Evolutionary conservation across 2,888 invertebrate genomes (phyloP), one percentile per base, ranked within the genome.

Genomic region (Drosophila ezoana): DNA sequence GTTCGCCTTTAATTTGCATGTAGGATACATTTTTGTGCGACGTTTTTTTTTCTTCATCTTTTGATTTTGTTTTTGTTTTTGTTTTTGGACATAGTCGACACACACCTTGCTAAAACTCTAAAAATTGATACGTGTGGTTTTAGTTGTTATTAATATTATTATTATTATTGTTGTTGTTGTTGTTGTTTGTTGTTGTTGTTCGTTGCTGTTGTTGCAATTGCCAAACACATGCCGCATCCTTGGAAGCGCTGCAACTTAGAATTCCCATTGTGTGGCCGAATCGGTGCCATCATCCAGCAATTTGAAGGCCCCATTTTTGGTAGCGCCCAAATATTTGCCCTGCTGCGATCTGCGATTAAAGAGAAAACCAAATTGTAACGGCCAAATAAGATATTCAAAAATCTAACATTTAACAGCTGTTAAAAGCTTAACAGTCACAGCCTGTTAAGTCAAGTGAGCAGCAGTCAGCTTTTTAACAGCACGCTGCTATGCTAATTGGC

Each of bases 231-330:
- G 56, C 28, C 41, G 52, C 45, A 11, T 52, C 20, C 8, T 35
- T 18, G 49, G 44, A 33, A n/a, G 14, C 35, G 10, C 41, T 18
- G 48, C 35, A 23, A 20, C 63, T 93, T 97, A 98, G 93, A 98
- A 98, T 93, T 98, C 98, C 98, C 98, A 98, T 91, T 97, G 97
- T 87, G 98, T 98, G 91, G 98, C 97, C 78, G 94, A 93, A 84
- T 95, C 95, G 87, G 95, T 94, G 90, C 96, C 96, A 76, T 95
- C 94, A 70, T 96, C 96, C 58, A 96, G 96, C 72, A 97, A 94
- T 90, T 96, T 96, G 93, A 98, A 96, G 89, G 95, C 95, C 43
- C 98, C 98, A 93, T 98, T 98, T 94, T 98, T 98, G 91, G 96
- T 96, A 86, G 98, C 97, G 76, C 96, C 95, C 85, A 98, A 94